Evolutionary conservation across 92 coral and sea anemone genomes (phyloP).

Genomic region (Epizoanthus rinbou): DNA sequence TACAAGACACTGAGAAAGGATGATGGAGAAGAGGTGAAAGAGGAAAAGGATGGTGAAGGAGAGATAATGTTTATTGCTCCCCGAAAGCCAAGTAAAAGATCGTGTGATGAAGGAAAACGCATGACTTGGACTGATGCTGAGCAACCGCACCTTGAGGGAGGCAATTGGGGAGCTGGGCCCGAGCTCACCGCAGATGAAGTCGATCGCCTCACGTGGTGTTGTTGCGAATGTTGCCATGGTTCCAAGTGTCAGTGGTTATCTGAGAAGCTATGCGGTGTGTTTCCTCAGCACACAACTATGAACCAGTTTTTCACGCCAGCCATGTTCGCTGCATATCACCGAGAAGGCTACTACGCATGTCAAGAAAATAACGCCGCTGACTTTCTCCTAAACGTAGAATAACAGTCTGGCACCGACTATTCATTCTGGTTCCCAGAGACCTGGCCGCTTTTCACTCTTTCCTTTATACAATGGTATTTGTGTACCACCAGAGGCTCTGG

Average conservation of each 20-base stretch:
- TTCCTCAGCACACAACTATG: slow-evolving; percentile 62
- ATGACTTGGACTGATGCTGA: slow-evolving; percentile 57
- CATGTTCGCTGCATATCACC: slow-evolving; percentile 64
- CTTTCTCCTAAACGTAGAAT: slow-evolving; percentile 40
- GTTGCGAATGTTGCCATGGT: slow-evolving; percentile 67
- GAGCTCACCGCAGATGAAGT: slow-evolving; percentile 55
- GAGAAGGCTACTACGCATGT: slow-evolving; percentile 72
- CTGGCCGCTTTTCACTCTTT: no score
- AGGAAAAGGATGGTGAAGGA: slow-evolving; percentile 57
- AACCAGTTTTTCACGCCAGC: slow-evolving; percentile 74
- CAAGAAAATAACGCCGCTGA: slow-evolving; percentile 43
- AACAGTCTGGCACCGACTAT: neutral
- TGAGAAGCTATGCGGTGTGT: slow-evolving; percentile 50
- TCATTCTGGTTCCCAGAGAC: no score
- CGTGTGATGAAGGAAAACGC: neutral
- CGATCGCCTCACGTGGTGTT: slow-evolving; percentile 58
- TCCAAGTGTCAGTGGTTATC: slow-evolving; percentile 42
- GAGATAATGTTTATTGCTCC: slow-evolving; percentile 57
- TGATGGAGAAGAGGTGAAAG: slow-evolving; percentile 1
- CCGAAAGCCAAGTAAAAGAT: slow-evolving; percentile 35
- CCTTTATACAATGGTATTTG: no score
- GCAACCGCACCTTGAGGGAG: slow-evolving; percentile 39
- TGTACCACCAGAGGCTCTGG: no score
- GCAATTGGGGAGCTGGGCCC: slow-evolving; percentile 65
- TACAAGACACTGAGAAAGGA: slow-evolving; percentile 16